Base-by-base conservation (phyloP, 2,888 invertebrate species). In the Orthosia cruda region DNA sequence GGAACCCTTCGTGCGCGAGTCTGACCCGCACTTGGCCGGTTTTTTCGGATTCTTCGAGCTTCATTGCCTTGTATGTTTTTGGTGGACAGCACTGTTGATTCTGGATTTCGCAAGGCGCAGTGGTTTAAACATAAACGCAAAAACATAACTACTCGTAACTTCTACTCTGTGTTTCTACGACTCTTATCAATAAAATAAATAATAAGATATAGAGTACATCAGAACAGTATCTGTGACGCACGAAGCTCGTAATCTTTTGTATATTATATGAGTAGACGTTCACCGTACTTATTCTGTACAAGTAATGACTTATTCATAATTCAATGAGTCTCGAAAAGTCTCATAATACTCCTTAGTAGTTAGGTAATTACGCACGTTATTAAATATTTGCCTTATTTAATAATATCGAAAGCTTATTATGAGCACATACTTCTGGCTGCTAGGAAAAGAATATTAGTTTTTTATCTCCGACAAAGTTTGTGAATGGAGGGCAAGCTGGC, bases 381-480 rank as follows among this genome's bases (percentile, higher is more conserved):
- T 80, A 52, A 67, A 71, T 59, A 54, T 79, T 26, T 80, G 20
- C 20, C 72, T 49, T 75, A 54, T 77, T 58, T 20, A 50, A 23
- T 68, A 32, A 50, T 58, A 50, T 57, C 13, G 12, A 50, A 45
- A 74, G 32, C 32, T 32, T 32, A 7, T 32, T 32, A 32, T 32
- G 40, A 9, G 26, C 11, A 58, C 32, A 78, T 52, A 58, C 69
- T 54, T 52, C 18, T 13, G 18, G 49, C n/a, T 58, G 4, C 47
- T 45, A 20, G n/a, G 4, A 73, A 4, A 11, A 45, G 26, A 59
- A 20, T 12, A 16, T 3, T 40, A 68, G 32, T n/a, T n/a, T 67
- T 71, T 23, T 3, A 45, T n/a, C 16, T 18, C 16, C 18, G 12
- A 3, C 9, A 66, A 4, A 15, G 23, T 54, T 68, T 16, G 18